Evolutionary conservation across 1,140 invertebrate genomes (phyloP), one percentile per base, ranked within the genome.

Genomic region (Drosophila biarmipes): DNA sequence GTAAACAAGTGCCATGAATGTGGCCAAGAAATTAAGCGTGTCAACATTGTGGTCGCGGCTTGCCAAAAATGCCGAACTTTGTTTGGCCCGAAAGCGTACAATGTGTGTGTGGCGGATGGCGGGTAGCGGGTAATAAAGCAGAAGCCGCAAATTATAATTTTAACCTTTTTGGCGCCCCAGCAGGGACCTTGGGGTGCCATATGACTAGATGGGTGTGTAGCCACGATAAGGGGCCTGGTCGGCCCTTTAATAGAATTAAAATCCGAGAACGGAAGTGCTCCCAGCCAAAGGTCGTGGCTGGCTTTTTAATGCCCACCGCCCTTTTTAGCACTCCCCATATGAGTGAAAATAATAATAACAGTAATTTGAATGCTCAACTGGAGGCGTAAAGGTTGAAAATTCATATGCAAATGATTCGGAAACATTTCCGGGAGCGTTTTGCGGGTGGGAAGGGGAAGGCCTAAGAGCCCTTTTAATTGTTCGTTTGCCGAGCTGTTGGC

Each of bases 301-400:
- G 63, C 75, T 43, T 82, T 86, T 86, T 87, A 86, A 86, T 87
- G 78, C 69, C 54, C 48, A 69, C 71, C 56, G 46, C 58, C 35
- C 15, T 14, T 6, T 12, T 21, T 21, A 21, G 35, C 45, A 31
- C 53, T 40, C 58, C 66, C 56, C 82, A 87, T 89, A 86, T 86
- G 82, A 87, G 82, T 82, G 82, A 86, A 87, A 87, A 86, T 86
- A 87, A 87, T 86, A 86, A 86, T 86, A 86, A 82, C 84, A 82
- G 82, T 86, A 87, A 86, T 86, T 86, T 87, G 74, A 87, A 81
- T 78, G 82, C 82, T 76, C 71, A 86, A 78, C 78, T 82, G 68
- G 76, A 72, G 72, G 76, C 80, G 61, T 52, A 73, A 64, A 79
- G 76, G 76, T 85, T 76, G 76, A 77, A 87, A 90, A 90, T 90